Base-by-base conservation (phyloP, 2,888 invertebrate genomes). In the Clunio marinus region DNA sequence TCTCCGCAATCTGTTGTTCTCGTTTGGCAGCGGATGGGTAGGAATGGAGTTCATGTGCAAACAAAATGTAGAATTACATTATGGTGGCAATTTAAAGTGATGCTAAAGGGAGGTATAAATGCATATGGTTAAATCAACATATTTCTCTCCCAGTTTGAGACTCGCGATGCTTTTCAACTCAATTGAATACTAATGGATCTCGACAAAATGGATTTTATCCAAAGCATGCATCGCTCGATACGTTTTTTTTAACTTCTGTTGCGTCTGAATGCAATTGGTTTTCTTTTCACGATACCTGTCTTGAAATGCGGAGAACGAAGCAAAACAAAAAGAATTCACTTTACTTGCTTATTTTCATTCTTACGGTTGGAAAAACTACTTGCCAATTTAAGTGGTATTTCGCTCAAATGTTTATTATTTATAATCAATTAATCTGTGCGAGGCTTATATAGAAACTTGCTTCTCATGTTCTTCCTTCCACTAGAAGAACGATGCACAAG, bases 381-480 rank as follows among this genome's bases (percentile, higher is more conserved):
- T 51, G 51, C 62, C 41, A 25, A 37, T 62, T 62, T 62, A 62
- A 62, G 41, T 45, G 22, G 35, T 60, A 24, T 32, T 32, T 37
- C 37, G 62, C 62, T 63, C 25, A 46, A 63, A 46, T 63, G 46
- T 63, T 63, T 25, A 63, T 63, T 46, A 63, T 63, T 63, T 63
- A 46, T 63, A 63, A 63, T 63, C 63, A 63, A 63, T 63, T 63
- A 63, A 63, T 63, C 63, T 63, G 45, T n/a, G 24, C 27, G 63
- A 13, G 63, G 41, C 41, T 41, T n/a, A n/a, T 41, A 15, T 41
- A n/a, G 41, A 41, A 41, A 41, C 41, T 41, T 15, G 41, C 10
- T 41, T 41, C 41, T 13, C 41, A n/a, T 3, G 41, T 41, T 41
- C 15, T 10, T 32, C 41, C 41, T 15, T n/a, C n/a, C 41, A 15